These are phyloP conservation scores for Drosophila affinis DNA, from an alignment of 2,888 invertebrate genomes.

Conservation along the genomic window DNA sequence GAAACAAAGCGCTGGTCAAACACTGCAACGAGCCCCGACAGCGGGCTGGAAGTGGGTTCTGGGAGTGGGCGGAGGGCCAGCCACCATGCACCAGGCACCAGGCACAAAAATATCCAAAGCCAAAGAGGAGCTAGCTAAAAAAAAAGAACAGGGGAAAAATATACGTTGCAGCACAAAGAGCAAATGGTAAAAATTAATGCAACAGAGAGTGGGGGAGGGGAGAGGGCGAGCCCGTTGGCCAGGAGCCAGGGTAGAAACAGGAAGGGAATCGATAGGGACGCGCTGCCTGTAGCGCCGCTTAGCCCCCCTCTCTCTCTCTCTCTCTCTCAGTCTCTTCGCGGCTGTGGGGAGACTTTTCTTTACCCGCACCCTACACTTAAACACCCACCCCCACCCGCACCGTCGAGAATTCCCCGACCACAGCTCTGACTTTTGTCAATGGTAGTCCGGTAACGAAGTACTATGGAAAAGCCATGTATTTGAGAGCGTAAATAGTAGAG, in stretches of 20 bases:
- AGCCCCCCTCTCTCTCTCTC: slow-evolving; percentile 8
- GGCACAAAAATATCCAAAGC: slow-evolving; percentile 27
- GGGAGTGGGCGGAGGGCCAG: slow-evolving; percentile 5
- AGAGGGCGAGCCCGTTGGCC: slow-evolving; percentile 33
- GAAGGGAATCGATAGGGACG: slow-evolving; percentile 28
- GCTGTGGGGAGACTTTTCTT: not conserved
- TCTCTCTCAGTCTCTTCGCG: not conserved
- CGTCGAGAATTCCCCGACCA: not conserved
- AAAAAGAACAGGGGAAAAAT: slow-evolving; percentile 24
- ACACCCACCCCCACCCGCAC: not conserved
- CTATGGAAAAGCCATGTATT: slow-evolving; percentile 4
- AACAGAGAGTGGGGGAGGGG: slow-evolving; percentile 40
- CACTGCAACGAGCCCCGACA: slow-evolving; percentile 17
- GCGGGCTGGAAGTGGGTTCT: slow-evolving; percentile 17
- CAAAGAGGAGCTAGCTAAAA: slow-evolving; percentile 27
- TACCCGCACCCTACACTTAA: not conserved
- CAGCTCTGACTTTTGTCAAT: slow-evolving; percentile 20
- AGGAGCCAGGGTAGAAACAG: slow-evolving; percentile 41
- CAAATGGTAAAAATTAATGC: slow-evolving; percentile 58
- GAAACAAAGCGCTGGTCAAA: slow-evolving; percentile 42
- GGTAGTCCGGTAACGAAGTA: slow-evolving; percentile 5
- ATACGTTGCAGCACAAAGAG: slow-evolving; percentile 47
- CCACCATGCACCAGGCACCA: slow-evolving; percentile 24
- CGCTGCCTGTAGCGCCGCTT: slow-evolving; percentile 16
- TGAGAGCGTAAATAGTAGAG: not conserved